A percentile compares a stretch with the other conserved stretches of the same genome.
Evolutionary conservation across 30 jellyfish, hydroid and myxozoan genomes (phyloP).

Genomic region (Pelagia noctiluca): DNA sequence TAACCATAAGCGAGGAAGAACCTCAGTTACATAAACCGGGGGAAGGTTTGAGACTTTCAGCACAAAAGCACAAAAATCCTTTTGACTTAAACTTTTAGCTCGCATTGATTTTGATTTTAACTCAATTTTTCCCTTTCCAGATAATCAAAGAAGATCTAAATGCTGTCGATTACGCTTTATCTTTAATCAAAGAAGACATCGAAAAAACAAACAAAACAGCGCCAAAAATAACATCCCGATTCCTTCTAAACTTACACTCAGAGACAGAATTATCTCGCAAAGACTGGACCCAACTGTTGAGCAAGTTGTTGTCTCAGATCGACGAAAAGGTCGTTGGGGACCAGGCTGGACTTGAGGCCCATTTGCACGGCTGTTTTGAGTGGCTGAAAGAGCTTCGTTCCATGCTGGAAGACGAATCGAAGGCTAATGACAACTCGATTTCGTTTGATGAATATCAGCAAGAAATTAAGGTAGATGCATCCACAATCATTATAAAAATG

Average conservation of each 20-base stretch:
- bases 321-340: slow-evolving; percentile 37
- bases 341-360: slow-evolving; percentile 46
- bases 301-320: neutral
- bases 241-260: slow-evolving; percentile 11
- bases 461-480: slow-evolving; percentile 41
- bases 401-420: slow-evolving; percentile 12
- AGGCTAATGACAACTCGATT: slow-evolving; percentile 7
- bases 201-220: slow-evolving; percentile 18
- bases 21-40: too few species aligned
- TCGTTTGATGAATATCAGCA: slow-evolving; percentile 35
- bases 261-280: slow-evolving; percentile 17
- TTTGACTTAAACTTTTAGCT: too few species aligned
- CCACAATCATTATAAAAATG: too few species aligned
- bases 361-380: slow-evolving; percentile 52
- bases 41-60: too few species aligned
- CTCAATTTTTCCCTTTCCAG: slow-evolving; percentile 23
- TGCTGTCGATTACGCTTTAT: slow-evolving; percentile 50
- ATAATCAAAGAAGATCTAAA: slow-evolving; percentile 48
- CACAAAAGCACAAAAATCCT: too few species aligned
- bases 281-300: slow-evolving; percentile 1
- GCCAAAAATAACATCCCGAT: slow-evolving; percentile 12
- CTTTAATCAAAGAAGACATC: slow-evolving; percentile 51
- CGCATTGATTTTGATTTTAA: too few species aligned
- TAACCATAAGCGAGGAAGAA: too few species aligned
- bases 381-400: slow-evolving; percentile 63